Conservation (phyloP, 2,888 invertebrate genomes). For the Scaptomyza cyrtandrae region DNA sequence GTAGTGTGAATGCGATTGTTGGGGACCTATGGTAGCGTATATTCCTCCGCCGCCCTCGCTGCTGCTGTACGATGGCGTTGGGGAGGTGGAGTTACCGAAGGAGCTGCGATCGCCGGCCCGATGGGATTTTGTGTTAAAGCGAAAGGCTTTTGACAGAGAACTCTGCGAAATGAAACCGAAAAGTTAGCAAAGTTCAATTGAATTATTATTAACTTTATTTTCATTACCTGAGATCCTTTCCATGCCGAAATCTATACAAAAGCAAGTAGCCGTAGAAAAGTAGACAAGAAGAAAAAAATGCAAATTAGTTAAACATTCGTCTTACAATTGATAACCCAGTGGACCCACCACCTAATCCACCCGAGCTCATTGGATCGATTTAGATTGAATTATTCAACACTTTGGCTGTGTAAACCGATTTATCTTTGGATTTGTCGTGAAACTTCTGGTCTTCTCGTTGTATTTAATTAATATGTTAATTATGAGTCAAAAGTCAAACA, state of each 20-base stretch:
- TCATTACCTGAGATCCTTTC: slow-evolving; percentile 84
- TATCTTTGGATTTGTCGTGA: slow-evolving; percentile 62
- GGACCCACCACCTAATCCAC: too few species aligned
- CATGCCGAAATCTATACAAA: slow-evolving; percentile 83
- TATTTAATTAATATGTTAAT: slow-evolving; percentile 1
- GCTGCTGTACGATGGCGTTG: slow-evolving; percentile 85
- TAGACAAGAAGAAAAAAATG: slow-evolving; percentile 28
- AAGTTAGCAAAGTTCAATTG: neutral
- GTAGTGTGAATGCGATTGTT: slow-evolving; percentile 46
- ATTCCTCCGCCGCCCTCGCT: slow-evolving; percentile 84
- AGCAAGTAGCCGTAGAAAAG: slow-evolving; percentile 11
- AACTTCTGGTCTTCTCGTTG: slow-evolving; percentile 55
- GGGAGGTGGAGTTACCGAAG: slow-evolving; percentile 85
- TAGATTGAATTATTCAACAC: slow-evolving; percentile 12
- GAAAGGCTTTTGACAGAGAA: slow-evolving; percentile 85
- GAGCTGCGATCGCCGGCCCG: slow-evolving; percentile 83
- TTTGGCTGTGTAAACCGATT: slow-evolving; percentile 14
- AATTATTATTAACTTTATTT: neutral
- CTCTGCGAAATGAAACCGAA: slow-evolving; percentile 66
- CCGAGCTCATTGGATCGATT: too few species aligned
- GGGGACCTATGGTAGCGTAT: slow-evolving; percentile 84
- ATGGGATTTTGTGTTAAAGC: slow-evolving; percentile 83
- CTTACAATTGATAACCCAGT: slow-evolving; percentile 4
- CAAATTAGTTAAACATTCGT: slow-evolving; percentile 20
- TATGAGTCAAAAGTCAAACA: slow-evolving; percentile 10